phyloP scores from a whole-genome alignment of 2,888 invertebrate species.

The Volucella inflata region DNA sequence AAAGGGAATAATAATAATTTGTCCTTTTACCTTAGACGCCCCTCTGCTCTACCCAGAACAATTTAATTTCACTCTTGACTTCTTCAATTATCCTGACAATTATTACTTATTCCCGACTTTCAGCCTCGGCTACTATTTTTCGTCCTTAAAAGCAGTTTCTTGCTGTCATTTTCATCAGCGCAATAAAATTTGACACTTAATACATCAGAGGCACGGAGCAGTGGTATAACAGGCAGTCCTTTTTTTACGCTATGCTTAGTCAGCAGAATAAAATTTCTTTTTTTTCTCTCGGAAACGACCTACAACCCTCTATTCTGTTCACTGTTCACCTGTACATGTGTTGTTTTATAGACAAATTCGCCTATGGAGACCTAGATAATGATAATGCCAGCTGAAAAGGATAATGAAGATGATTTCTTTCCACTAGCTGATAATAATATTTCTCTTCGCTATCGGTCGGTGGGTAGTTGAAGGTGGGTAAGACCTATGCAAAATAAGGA shows the following conservation, averaged over 20 bases:
- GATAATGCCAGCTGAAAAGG: conserved; percentile 44
- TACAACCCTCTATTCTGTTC: too few species aligned
- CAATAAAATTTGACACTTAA: conserved; percentile 35
- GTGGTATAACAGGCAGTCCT: neutral
- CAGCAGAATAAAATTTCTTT: neutral
- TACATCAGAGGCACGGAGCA: neutral
- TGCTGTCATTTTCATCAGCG: conserved; percentile 16
- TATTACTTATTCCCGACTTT: conserved; percentile 7
- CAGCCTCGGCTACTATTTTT: neutral
- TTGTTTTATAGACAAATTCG: conserved; percentile 17
- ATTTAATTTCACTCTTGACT: conserved; percentile 61
- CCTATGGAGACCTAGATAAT: conserved; percentile 27
- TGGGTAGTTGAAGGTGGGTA: neutral
- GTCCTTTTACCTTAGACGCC: neutral
- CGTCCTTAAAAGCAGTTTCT: neutral
- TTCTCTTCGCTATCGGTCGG: conserved; percentile 22
- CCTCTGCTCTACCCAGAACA: conserved; percentile 6
- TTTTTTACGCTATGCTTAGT: conserved; percentile 21
- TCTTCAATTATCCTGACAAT: conserved; percentile 49
- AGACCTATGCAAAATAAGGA: conserved; percentile 54
- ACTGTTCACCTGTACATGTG: conserved; percentile 3
- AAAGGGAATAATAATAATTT: conserved; percentile 22
- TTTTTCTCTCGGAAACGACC: too few species aligned
- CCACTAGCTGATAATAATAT: conserved; percentile 29
- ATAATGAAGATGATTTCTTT: conserved; percentile 53